Evolutionary conservation across 2,888 invertebrate species (phyloP), one percentile per base, ranked within the genome.

Genomic region (Camponotus fellah): DNA sequence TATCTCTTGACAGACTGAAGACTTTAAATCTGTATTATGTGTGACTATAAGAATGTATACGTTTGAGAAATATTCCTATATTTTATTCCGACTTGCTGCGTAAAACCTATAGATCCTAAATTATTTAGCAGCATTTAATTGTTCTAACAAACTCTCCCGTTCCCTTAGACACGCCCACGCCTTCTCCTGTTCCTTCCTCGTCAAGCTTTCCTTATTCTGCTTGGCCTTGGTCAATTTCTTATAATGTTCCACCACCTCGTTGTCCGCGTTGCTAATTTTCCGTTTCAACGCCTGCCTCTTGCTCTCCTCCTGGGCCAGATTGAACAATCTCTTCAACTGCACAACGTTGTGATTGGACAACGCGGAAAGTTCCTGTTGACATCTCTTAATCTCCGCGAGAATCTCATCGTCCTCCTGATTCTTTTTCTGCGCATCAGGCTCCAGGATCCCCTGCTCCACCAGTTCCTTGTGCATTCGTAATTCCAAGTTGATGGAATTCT

Each of bases 361-460:
- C 34, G 97, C 96, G 72, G 96, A 96, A 26, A 98, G 95, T 95
- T 99, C 98, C 83, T 97, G 96, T 92, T 98, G 98, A 90, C 98
- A 98, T 91, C 97, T 97, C 92, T 98, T 97, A 17, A 99, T 97
- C 95, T 99, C 99, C 12, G 96, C 95, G 87, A 98, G 95, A 91
- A 99, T 98, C 95, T 99, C 99, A 95, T 98, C 98, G 92, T 98
- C 97, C 4, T 97, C 97, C 75, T 96, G 96, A 89, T 91, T 93
- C 56, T 93, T 95, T 66, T 94, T 93, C 60, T 92, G 93, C 0
- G 88, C 97, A 87, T 97, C 97, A 6, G 97, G 96, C 90, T 97
- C 97, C 49, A 98, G 94, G 77, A 98, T 97, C 79, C 98, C 99
- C 94, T 98, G 98, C 88, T 98, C 98, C 37, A 98, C 97, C 1